phyloP scores from a whole-genome alignment of 2,797 vertebrate species.

The Echiichthys vipera region DNA sequence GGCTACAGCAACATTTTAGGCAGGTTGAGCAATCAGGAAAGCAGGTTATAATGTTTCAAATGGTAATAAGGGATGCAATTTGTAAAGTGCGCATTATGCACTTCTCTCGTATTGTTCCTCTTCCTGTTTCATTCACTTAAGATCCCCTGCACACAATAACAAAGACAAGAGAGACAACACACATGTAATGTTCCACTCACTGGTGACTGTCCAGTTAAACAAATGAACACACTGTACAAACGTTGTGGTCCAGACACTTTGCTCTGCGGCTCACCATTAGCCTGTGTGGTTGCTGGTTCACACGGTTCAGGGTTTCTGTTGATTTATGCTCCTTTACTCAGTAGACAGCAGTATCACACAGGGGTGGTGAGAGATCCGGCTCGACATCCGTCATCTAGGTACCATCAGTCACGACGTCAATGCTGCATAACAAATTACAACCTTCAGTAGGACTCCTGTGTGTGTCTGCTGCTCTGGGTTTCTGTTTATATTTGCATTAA shows the following conservation, averaged over 20 bases:
- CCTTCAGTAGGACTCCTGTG: slow-evolving; percentile 5
- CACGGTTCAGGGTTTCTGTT: slow-evolving; percentile 48
- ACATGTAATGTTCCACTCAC: slow-evolving; percentile 32
- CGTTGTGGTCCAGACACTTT: slow-evolving; percentile 15
- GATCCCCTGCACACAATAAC: not conserved
- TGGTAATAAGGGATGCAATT: slow-evolving; percentile 23
- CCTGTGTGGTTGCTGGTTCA: slow-evolving; percentile 37
- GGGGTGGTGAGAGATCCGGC: slow-evolving; percentile 48
- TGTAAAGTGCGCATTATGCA: slow-evolving; percentile 20
- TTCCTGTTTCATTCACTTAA: not conserved
- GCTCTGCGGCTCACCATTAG: slow-evolving; percentile 41
- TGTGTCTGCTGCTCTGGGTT: not conserved
- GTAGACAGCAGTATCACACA: slow-evolving; percentile 12
- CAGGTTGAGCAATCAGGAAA: not conserved
- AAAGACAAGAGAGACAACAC: not conserved
- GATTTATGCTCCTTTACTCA: slow-evolving; percentile 57
- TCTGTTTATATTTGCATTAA: slow-evolving; percentile 49
- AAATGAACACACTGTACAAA: slow-evolving; percentile 46
- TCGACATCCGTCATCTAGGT: slow-evolving; percentile 49
- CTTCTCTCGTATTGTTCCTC: not conserved
- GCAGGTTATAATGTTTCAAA: slow-evolving; percentile 13
- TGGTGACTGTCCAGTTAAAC: slow-evolving; percentile 27
- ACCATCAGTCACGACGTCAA: slow-evolving; percentile 39
- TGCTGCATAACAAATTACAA: slow-evolving; percentile 27
- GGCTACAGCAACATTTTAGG: slow-evolving; percentile 25